Evolutionary conservation across 2,888 invertebrate genomes (phyloP).

Genomic region (Drosophila paramelanica): DNA sequence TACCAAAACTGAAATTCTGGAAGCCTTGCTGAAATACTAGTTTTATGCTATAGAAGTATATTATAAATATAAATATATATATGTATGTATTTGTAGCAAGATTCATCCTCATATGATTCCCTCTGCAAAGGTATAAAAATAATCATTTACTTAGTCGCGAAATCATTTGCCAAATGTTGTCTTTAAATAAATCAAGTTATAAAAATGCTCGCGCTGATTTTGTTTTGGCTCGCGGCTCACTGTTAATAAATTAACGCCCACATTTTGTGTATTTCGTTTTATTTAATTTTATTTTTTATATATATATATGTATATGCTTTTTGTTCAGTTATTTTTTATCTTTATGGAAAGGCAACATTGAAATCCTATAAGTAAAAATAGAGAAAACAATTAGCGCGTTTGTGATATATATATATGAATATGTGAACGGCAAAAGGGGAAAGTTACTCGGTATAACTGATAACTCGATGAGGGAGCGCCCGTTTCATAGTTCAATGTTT

Average conservation of each 20-base stretch:
- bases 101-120: constrained; percentile 19
- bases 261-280: constrained; percentile 32
- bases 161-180: constrained; percentile 70
- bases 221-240: constrained; percentile 68
- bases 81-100: not conserved
- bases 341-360: constrained; percentile 59
- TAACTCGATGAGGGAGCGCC: constrained; percentile 54
- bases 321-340: constrained; percentile 52
- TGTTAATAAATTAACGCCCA: constrained; percentile 73
- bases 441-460: constrained; percentile 44
- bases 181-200: constrained; percentile 79
- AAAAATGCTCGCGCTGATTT: constrained; percentile 72
- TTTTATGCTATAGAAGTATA: no score
- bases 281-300: constrained; percentile 21
- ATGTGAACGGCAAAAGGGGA: constrained; percentile 33
- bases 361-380: constrained; percentile 50
- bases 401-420: constrained; percentile 26
- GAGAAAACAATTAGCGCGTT: constrained; percentile 32
- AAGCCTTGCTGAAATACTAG: no score
- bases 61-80: not conserved
- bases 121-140: constrained; percentile 46
- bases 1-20: no score
- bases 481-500: constrained; percentile 35
- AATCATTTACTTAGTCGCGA: constrained; percentile 50
- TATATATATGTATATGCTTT: not conserved